These are phyloP conservation scores for Notoglanidium macrostoma DNA, from an alignment of 2,797 vertebrate species.

Conservation along the genomic window DNA sequence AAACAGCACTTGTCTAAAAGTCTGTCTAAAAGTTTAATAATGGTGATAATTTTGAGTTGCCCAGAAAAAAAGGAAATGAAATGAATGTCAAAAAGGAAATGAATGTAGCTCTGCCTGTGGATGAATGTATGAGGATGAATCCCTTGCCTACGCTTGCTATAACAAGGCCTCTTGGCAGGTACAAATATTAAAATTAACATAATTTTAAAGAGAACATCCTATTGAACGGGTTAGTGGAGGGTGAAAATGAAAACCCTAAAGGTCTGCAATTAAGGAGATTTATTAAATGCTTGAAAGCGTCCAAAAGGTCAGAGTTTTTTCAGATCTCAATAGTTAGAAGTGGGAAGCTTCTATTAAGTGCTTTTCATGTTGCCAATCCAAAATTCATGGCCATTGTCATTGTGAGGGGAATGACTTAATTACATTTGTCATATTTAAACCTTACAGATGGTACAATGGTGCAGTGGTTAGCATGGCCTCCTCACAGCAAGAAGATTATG, in stretches of 20 bases:
- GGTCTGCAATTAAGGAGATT: background rate
- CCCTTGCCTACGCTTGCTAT: slow-evolving; percentile 12
- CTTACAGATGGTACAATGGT: no score
- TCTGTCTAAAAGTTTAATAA: background rate
- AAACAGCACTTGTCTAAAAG: background rate
- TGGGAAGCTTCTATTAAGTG: background rate
- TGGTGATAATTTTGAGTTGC: background rate
- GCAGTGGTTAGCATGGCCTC: no score
- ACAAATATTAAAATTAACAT: background rate
- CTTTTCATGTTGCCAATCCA: background rate
- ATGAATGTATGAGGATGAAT: slow-evolving; percentile 15
- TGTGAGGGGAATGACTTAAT: background rate
- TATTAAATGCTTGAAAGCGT: background rate
- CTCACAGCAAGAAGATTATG: no score
- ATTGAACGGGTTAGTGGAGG: background rate
- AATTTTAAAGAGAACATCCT: background rate
- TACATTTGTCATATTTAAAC: background rate
- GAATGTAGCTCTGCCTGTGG: background rate
- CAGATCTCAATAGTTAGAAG: background rate
- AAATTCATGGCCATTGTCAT: slow-evolving; percentile 30
- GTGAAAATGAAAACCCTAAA: background rate
- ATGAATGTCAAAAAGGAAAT: background rate
- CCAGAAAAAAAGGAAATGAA: background rate
- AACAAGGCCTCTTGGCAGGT: background rate
- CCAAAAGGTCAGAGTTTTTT: slow-evolving; percentile 8